A percentile compares a stretch with the other conserved stretches of the same genome.
phyloP scores from a whole-genome alignment of 2,113 vertebrate species.

The Urocitellus parryii region DNA sequence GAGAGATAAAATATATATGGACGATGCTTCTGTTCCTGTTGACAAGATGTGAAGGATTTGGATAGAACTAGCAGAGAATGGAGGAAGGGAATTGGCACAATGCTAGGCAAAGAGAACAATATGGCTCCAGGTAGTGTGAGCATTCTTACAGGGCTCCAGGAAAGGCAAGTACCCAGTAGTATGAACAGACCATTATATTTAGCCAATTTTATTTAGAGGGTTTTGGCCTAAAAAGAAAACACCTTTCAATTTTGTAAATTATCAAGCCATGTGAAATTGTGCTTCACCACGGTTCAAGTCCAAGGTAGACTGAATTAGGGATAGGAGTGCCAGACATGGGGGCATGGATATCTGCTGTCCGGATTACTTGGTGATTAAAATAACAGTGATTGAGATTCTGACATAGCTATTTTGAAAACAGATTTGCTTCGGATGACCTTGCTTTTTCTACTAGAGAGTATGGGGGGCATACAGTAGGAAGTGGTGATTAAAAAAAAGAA shows the following conservation, averaged over 20 bases:
- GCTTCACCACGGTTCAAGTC: neutral
- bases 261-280: neutral
- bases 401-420: neutral
- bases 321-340: neutral
- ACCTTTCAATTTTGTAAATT: neutral
- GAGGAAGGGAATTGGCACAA: neutral
- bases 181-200: neutral
- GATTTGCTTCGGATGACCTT: neutral
- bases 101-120: neutral
- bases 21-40: neutral
- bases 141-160: neutral
- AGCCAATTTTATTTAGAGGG: neutral
- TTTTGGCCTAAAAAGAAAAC: neutral
- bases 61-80: neutral
- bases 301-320: neutral
- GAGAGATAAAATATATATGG: no score
- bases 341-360: neutral
- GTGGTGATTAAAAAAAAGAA: neutral
- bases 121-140: neutral
- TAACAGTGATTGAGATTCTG: neutral
- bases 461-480: neutral
- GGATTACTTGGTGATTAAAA: neutral
- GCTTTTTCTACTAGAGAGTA: neutral
- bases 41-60: neutral
- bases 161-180: neutral